Evolutionary conservation across 2,113 vertebrate species (phyloP).

Genomic region (Tapirus terrestris): DNA sequence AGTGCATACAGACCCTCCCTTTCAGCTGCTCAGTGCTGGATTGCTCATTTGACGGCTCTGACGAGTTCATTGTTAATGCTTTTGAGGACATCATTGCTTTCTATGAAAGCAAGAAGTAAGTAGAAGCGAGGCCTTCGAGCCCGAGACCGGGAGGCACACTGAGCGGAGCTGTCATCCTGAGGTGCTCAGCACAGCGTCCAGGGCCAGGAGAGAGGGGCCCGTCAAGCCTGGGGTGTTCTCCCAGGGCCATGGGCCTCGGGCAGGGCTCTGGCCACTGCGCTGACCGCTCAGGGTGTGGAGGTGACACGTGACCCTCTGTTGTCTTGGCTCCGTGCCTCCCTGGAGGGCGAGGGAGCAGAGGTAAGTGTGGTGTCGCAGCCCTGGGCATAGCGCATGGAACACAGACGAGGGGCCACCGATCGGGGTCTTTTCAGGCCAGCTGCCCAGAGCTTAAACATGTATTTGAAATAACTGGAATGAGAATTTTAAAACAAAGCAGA

Average conservation of each 20-base stretch:
- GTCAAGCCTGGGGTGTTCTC: fast-evolving
- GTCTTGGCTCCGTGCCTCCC: conserved; percentile 86
- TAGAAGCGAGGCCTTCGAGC: conserved; percentile 79
- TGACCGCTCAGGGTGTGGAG: conserved; percentile 64
- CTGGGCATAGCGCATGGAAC: conserved; percentile 80
- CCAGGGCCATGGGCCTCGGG: not conserved
- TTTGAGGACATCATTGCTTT: conserved; percentile 99
- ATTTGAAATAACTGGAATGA: not conserved
- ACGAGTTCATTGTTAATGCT: conserved; percentile 96
- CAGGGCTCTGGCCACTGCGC: not conserved
- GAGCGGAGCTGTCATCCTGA: conserved; percentile 62
- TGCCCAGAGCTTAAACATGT: conserved; percentile 52
- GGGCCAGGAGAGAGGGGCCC: not conserved
- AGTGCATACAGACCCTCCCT: conserved; percentile 85
- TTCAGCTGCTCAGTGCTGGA: conserved; percentile 97
- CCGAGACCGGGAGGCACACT: conserved; percentile 83
- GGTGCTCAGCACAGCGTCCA: not conserved
- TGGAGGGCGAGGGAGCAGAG: conserved; percentile 86
- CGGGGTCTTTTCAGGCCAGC: conserved; percentile 79
- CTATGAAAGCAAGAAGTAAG: conserved; percentile 99
- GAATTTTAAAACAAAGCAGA: not conserved
- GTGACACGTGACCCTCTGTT: conserved; percentile 74
- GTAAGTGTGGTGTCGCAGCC: conserved; percentile 77
- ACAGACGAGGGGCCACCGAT: not conserved
- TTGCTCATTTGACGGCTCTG: conserved; percentile 99